These are phyloP conservation scores for Xyliphius kryptos DNA, from an alignment of 2,113 vertebrate genomes.

Conservation along the genomic window DNA sequence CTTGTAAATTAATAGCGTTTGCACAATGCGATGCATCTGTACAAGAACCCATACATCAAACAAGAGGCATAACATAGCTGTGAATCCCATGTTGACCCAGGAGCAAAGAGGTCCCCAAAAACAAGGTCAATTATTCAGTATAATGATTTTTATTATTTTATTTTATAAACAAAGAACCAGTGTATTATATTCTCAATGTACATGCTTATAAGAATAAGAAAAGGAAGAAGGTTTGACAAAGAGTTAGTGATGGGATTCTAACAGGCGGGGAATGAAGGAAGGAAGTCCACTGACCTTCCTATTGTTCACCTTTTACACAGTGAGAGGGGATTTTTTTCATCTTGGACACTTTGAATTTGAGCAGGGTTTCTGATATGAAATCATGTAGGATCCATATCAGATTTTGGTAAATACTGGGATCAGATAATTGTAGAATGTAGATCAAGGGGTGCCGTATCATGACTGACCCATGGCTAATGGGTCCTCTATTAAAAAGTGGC, in stretches of 20 bases:
- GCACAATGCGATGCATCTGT: too few species aligned
- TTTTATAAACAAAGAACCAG: not conserved
- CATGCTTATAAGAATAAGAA: not conserved
- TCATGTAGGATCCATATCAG: too few species aligned
- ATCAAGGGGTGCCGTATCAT: too few species aligned
- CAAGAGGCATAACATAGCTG: not conserved
- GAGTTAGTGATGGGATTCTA: constrained; percentile 11
- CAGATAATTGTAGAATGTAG: too few species aligned
- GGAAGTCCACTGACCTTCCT: constrained; percentile 32
- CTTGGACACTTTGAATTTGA: too few species aligned
- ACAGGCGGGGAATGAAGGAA: constrained; percentile 18
- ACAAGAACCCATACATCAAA: not conserved
- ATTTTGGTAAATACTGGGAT: too few species aligned
- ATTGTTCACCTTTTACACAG: constrained; percentile 39
- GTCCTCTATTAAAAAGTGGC: too few species aligned
- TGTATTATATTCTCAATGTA: not conserved
- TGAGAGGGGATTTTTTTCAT: not conserved
- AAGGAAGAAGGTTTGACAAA: constrained; percentile 26
- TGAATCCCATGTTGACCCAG: not conserved
- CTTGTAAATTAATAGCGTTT: not conserved
- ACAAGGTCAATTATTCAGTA: too few species aligned
- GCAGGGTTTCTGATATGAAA: too few species aligned
- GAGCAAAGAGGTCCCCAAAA: not conserved
- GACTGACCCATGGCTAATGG: too few species aligned
- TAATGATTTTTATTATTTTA: too few species aligned